Evolutionary conservation across 2,113 vertebrate genomes (phyloP).

Genomic region (Petroica traversi): DNA sequence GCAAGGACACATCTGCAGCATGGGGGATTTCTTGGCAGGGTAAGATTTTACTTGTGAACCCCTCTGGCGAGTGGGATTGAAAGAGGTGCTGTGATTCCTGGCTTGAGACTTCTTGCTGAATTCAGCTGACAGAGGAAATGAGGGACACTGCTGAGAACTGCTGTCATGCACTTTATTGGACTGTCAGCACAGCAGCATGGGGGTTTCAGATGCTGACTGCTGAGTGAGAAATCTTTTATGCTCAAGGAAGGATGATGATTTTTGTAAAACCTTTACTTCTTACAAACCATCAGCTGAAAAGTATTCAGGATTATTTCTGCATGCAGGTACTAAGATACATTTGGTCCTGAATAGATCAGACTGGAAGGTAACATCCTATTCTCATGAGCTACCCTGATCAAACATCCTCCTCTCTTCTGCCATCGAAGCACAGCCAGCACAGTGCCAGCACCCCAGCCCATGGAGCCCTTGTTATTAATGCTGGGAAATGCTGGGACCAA

Average conservation of each 20-base stretch:
- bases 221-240: neutral
- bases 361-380: neutral
- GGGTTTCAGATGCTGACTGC: neutral
- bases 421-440: neutral
- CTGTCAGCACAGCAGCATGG: slow-evolving; percentile 6
- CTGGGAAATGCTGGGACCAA: neutral
- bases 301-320: neutral
- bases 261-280: neutral
- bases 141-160: neutral
- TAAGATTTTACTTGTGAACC: neutral
- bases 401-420: neutral
- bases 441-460: neutral
- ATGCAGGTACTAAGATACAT: neutral
- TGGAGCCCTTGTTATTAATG: neutral
- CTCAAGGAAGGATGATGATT: neutral
- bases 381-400: neutral
- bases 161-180: neutral
- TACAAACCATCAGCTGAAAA: neutral
- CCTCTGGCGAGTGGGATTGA: neutral
- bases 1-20: neutral
- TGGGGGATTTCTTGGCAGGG: neutral
- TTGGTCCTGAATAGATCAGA: neutral
- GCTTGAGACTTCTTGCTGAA: neutral
- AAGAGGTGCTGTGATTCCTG: neutral
- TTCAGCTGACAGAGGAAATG: neutral